Base-by-base conservation (phyloP, 1,140 invertebrate species). In the Procambarus clarkii region DNA sequence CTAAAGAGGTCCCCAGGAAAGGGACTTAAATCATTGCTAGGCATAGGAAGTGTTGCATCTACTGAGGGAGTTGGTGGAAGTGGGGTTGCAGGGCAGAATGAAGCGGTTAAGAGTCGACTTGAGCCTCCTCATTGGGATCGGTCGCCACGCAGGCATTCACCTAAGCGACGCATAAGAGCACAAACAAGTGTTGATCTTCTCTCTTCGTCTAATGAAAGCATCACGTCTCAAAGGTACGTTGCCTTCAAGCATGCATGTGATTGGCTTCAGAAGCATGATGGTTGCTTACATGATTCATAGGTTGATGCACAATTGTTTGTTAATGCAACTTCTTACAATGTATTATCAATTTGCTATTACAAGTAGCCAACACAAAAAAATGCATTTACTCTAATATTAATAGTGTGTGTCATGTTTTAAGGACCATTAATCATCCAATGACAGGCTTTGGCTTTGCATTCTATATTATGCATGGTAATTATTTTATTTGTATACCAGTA, bases 121-220 rank as follows among this genome's bases (percentile, higher is more conserved):
- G 85, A 84, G 50, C 81, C 79, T 2, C 79, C 84, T 8, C 46
- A 86, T 54, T 86, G 88, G 86, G 93, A 88, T 18, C 60, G 86
- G 21, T 89, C 88, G n/a, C 85, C 78, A 18, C 77, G 85, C 3
- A 78, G 87, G 44, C 86, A 76, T 18, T 93, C 93, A 11, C 93
- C 92, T 7, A 93, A 93, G 77, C 13, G 93, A 71, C 81, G 93
- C 13, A 64, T 87, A 7, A 93, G 92, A 50, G 85, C 91, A 15
- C 83, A 87, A 34, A 92, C 85, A 4, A 92, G 88, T 54, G 80
- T 92, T 46, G 92, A 92, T 79, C 77, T 92, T n/a, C 80, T 91
- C 50, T 91, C 92, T 24, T 92, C 92, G 13, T 92, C 92, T 54
- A 91, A 92, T 64, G 92, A 92, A 69, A 91, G 88, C 79, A 85